Evolutionary conservation across 2,888 invertebrate genomes (phyloP), one percentile per base, ranked within the genome.

Genomic region (Chesias legatella): DNA sequence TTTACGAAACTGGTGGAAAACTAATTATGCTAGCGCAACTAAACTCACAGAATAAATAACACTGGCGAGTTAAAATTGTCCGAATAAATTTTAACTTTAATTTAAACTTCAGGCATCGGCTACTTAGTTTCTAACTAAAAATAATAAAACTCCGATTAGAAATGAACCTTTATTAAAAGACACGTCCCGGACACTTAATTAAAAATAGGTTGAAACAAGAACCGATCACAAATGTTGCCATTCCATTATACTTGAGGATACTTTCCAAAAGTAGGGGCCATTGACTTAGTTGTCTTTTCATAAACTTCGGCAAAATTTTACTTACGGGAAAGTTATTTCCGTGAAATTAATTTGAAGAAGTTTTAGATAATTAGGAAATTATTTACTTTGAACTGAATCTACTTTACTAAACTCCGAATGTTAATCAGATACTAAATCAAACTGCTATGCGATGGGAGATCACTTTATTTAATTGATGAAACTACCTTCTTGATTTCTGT

Each of bases 161-260:
- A 32, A 30, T 22, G 28, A 22, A 33, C 13, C 30, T 43, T 55
- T 46, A 59, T 53, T 59, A 53, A 51, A 48, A 55, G 64, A 63
- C 66, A 68, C 66, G 67, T 68, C 62, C 63, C 55, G 54, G 70
- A 59, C 67, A 72, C 60, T 71, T 75, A 76, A 82, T 83, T 79
- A 75, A 78, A 79, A 76, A 77, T 70, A 76, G 71, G 71, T 74
- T 53, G 53, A 60, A 69, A 66, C 66, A 66, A 69, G 59, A 60
- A 65, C 66, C 68, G 66, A 67, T 65, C 62, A 60, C 65, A 68
- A 75, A 70, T 81, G 78, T 82, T 82, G 74, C 65, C 70, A 72
- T 83, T 82, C 69, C 73, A 81, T 83, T 79, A 74, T 64, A 67
- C 64, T 77, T 58, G 54, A 74, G 67, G 55, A 57, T 60, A 62